Conservation (phyloP, 2,888 invertebrate species). For the Lottia scabra region DNA sequence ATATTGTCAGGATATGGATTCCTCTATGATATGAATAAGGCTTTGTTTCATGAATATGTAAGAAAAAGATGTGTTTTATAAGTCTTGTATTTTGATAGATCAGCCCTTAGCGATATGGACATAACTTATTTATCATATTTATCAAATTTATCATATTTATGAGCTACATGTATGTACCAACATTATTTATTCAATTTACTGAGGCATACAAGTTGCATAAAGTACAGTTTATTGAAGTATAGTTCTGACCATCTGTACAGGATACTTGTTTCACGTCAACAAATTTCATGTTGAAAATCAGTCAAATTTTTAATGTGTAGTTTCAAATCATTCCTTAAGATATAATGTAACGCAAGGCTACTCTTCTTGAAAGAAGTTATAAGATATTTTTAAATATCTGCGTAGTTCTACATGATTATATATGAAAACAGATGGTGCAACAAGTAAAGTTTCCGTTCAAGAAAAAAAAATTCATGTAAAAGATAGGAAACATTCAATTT, state of each 20-base stretch:
- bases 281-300: not conserved
- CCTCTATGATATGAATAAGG: too few species aligned
- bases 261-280: not conserved
- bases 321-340: not conserved
- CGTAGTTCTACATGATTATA: constrained; percentile 1
- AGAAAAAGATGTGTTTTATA: too few species aligned
- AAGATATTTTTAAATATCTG: not conserved
- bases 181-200: too few species aligned
- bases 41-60: too few species aligned
- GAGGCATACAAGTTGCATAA: too few species aligned
- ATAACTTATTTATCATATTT: too few species aligned
- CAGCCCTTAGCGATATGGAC: too few species aligned
- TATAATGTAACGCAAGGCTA: not conserved
- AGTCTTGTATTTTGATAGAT: too few species aligned
- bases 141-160: too few species aligned
- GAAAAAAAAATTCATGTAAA: not conserved
- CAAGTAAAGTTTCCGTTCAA: not conserved
- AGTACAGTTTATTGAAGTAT: too few species aligned
- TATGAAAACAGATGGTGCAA: not conserved
- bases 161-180: too few species aligned
- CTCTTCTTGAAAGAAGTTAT: not conserved
- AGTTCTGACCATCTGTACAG: not conserved
- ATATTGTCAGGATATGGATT: too few species aligned
- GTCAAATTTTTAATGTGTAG: not conserved
- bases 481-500: constrained; percentile 4